These are phyloP conservation scores for Antheraea yamamai DNA, from an alignment of 2,888 invertebrate species.

Conservation along the genomic window DNA sequence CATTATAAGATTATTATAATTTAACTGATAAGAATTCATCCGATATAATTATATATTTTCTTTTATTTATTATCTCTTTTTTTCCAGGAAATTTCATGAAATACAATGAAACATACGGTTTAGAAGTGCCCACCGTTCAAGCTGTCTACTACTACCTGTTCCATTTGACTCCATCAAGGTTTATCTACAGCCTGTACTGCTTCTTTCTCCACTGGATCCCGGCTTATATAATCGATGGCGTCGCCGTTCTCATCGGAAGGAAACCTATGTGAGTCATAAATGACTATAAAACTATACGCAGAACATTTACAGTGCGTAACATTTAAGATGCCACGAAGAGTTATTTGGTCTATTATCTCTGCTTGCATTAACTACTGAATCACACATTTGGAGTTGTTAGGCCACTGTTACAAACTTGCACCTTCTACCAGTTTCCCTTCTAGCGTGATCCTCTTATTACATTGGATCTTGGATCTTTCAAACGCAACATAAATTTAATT, in stretches of 20 bases:
- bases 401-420: too few species aligned
- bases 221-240: slow-evolving; percentile 82
- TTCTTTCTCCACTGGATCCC: slow-evolving; percentile 84
- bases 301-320: too few species aligned
- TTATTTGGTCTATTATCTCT: background rate
- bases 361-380: background rate
- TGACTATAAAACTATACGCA: too few species aligned
- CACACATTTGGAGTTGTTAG: background rate
- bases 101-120: slow-evolving; percentile 75
- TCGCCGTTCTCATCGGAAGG: slow-evolving; percentile 81
- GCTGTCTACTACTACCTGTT: slow-evolving; percentile 86
- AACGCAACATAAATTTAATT: too few species aligned
- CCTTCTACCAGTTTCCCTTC: too few species aligned
- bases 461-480: too few species aligned
- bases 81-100: slow-evolving; percentile 81
- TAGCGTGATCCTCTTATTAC: too few species aligned
- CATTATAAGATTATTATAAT: background rate
- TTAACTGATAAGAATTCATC: background rate
- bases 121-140: slow-evolving; percentile 78
- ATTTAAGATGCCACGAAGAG: background rate
- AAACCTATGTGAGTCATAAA: slow-evolving; percentile 80
- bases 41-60: background rate
- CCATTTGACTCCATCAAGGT: slow-evolving; percentile 81
- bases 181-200: slow-evolving; percentile 79
- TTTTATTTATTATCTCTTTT: background rate